Conservation (phyloP, 1,140 invertebrate genomes). For the Popillia japonica region DNA sequence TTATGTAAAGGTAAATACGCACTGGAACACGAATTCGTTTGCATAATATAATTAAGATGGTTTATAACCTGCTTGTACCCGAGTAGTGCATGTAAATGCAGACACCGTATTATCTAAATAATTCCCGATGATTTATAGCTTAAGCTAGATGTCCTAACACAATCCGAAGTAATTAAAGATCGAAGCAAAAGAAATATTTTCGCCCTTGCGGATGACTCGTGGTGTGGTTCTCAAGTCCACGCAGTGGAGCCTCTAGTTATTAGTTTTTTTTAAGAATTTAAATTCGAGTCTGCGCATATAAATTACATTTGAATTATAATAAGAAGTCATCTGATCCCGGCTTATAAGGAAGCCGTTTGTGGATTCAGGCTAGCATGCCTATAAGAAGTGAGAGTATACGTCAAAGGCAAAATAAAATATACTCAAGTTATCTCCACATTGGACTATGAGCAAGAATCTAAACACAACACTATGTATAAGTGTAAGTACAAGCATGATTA, state of each 20-base stretch:
- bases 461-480: neutral
- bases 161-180: conserved; percentile 26
- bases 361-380: neutral
- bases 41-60: conserved; percentile 35
- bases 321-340: neutral
- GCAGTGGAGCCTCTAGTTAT: neutral
- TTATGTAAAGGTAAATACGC: conserved; percentile 27
- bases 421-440: neutral
- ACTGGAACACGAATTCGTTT: conserved; percentile 1
- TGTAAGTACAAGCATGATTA: neutral
- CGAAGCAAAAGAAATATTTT: neutral
- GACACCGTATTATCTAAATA: conserved; percentile 13
- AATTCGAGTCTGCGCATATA: conserved; percentile 11
- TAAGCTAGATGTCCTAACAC: neutral
- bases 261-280: conserved; percentile 26
- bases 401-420: neutral
- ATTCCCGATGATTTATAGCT: conserved; percentile 18
- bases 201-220: neutral
- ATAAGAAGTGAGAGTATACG: neutral
- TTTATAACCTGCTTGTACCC: neutral
- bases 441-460: neutral
- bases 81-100: conserved; percentile 15
- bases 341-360: neutral
- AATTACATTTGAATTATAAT: conserved; percentile 33
- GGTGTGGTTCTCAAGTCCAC: neutral